These are phyloP conservation scores for Coregonus clupeaformis DNA, from an alignment of 2,113 vertebrate genomes.

Conservation along the genomic window DNA sequence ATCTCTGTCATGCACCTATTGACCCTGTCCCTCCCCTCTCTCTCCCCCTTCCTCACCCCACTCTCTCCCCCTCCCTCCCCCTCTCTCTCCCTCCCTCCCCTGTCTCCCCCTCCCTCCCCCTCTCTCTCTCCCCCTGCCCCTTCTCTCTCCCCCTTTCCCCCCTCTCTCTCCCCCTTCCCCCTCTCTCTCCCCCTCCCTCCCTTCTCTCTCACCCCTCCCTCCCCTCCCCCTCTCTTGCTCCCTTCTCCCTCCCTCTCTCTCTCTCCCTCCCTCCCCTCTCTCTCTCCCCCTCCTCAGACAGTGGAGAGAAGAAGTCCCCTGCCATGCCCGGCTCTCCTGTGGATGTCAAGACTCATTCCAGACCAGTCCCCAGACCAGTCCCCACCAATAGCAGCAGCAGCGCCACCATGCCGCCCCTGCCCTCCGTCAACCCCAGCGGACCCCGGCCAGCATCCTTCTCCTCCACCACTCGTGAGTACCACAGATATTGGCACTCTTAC, in stretches of 20 bases:
- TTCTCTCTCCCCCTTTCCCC: too few relatives aligned
- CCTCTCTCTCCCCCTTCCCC: neutral
- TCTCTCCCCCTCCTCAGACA: conserved; percentile 74
- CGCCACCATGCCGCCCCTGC: conserved; percentile 87
- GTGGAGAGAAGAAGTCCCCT: conserved; percentile 91
- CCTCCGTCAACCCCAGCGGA: conserved; percentile 88
- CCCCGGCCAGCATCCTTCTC: conserved; percentile 91
- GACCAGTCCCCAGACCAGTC: conserved; percentile 68
- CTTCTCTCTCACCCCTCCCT: neutral
- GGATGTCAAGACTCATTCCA: conserved; percentile 97
- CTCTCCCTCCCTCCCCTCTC: neutral
- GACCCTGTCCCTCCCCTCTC: neutral
- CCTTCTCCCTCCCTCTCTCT: neutral
- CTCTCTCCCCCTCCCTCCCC: too few relatives aligned
- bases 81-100: too few relatives aligned
- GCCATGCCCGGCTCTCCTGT: conserved; percentile 98
- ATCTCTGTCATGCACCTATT: neutral
- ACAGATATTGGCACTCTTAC: neutral
- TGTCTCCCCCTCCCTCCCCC: too few relatives aligned
- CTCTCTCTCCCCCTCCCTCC: neutral
- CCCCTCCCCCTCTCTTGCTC: neutral
- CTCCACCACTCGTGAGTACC: conserved; percentile 84
- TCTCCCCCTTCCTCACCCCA: too few relatives aligned
- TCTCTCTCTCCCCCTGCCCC: too few relatives aligned
- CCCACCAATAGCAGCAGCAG: conserved; percentile 50